Base-by-base conservation (phyloP, 2,113 vertebrate species). In the Xiphophorus hellerii region DNA sequence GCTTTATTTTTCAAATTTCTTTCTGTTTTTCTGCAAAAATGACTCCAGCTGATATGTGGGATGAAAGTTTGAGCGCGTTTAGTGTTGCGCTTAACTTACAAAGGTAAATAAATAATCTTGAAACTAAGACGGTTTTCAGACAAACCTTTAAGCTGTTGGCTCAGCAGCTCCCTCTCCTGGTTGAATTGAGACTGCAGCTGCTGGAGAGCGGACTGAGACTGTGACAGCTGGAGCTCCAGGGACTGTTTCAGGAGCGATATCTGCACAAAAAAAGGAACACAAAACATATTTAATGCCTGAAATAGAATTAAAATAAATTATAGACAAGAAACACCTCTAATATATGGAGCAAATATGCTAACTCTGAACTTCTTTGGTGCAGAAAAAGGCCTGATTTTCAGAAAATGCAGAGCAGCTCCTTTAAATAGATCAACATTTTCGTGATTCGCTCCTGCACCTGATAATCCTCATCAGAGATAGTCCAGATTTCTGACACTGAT, bases 221-320 rank as follows among this genome's bases (percentile, higher is more conserved):
- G 97, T 3, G 96, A 97, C 86, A 99, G 91, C 94, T 99, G 98
- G 86, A 98, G 94, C 94, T 99, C 97, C 93, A 99, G 94, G n/a
- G 96, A 99, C 93, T 99, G 97, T 80, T 99, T 99, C 88, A 99
- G 89, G 66, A 99, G 91, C 27, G 98, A 98, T 91, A 99, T 99
- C 98, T 99, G 91, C 5, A 28, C 9, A 62, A 71, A 87, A 87
- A 71, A 29, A 13, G 33, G 3, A 13, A 28, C n/a, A 62, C 10
- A 30, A 1, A 8, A 51, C 22, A n/a, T 2, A 58, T 11, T n/a
- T 25, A 58, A 58, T 58, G 51, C 25, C 8, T 58, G 51, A 58
- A 58, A 58, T 58, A 58, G 22, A 22, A 25, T 54, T 51, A 22
- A 20, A 3, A 51, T 17, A 20, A 65, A 68, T 37, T n/a, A 28